A percentile compares a stretch with the other conserved stretches of the same genome.
These are phyloP conservation scores for Bolinopsis microptera DNA, from an alignment of 37 sponge, comb jelly and placozoan species.

Conservation along the genomic window DNA sequence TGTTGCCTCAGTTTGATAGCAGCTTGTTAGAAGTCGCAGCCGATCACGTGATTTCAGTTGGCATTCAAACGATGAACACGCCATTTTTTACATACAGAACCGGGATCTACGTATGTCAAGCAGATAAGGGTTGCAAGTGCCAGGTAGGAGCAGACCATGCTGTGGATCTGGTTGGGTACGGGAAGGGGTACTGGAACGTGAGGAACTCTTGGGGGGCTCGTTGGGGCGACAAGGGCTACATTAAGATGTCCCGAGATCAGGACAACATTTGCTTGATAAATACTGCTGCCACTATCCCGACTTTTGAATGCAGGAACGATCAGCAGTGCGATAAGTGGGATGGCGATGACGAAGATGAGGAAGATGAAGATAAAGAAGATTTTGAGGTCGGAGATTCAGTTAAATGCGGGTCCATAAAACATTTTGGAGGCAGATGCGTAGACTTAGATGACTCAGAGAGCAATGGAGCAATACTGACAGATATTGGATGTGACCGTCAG, in stretches of 20 bases:
- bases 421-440: not conserved
- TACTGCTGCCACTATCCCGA: not conserved
- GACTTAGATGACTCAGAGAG: not conserved
- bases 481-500: conserved; percentile 11
- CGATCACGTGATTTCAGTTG: not conserved
- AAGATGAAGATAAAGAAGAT: not conserved
- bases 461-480: not conserved
- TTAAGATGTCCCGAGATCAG: not conserved
- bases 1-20: not conserved
- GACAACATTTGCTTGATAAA: not conserved
- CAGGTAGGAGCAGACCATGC: not conserved
- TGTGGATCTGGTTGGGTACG: not conserved
- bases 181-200: not conserved
- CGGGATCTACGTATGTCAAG: not conserved
- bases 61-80: not conserved
- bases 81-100: not conserved
- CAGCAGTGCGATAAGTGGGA: not conserved
- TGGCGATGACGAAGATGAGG: not conserved
- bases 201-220: conserved; percentile 9
- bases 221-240: conserved; percentile 41
- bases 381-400: not conserved
- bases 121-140: not conserved
- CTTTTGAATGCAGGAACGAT: not conserved
- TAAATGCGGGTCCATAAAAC: not conserved
- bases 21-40: not conserved